These are phyloP conservation scores for Leucosticte australis DNA, from an alignment of 2,113 vertebrate genomes.

Conservation along the genomic window DNA sequence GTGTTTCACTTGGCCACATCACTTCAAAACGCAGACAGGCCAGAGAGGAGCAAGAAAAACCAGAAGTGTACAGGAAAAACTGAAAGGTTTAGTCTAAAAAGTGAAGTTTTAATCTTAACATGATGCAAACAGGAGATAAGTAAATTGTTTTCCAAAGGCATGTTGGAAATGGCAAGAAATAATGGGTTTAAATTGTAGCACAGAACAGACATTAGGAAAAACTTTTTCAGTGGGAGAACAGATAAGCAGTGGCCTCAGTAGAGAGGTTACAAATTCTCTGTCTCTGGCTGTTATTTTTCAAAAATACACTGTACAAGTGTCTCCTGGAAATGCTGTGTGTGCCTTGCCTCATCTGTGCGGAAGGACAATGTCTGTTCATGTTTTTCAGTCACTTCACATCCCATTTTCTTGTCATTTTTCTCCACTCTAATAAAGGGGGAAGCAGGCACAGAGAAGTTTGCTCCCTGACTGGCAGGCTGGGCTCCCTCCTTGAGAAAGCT, in stretches of 20 bases:
- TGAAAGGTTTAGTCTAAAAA: background rate
- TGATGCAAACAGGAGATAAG: background rate
- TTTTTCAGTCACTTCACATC: background rate
- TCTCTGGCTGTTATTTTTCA: background rate
- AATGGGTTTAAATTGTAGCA: background rate
- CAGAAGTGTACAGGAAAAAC: background rate
- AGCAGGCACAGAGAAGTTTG: background rate
- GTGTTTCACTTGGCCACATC: background rate
- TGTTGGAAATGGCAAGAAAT: background rate
- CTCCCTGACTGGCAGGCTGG: background rate
- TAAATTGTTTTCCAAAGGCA: background rate
- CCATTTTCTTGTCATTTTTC: background rate
- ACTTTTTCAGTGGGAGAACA: background rate
- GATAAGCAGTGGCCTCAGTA: background rate
- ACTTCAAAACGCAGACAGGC: background rate
- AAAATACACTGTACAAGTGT: background rate
- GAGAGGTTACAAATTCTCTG: background rate
- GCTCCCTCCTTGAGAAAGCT: background rate
- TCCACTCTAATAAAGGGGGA: background rate
- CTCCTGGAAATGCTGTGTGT: background rate
- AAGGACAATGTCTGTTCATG: background rate
- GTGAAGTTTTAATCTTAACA: background rate
- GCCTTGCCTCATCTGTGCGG: background rate
- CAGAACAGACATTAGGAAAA: background rate
- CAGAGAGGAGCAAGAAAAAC: background rate